Conservation (phyloP, 2,888 invertebrate species). For the Nemapogon koenigi region DNA sequence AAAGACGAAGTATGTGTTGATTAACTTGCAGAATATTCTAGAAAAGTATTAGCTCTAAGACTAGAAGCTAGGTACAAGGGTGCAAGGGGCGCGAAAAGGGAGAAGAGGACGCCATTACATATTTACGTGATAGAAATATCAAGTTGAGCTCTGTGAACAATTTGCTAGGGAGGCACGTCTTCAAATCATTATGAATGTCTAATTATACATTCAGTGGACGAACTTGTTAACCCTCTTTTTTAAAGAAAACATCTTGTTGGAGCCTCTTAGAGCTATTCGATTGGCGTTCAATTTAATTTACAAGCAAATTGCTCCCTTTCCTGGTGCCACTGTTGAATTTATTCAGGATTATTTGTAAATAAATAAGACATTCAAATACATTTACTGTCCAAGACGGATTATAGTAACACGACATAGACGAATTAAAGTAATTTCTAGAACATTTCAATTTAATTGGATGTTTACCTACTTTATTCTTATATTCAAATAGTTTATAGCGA, state of each 20-base stretch:
- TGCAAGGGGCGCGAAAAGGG: slow-evolving; percentile 10
- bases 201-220: slow-evolving; percentile 31
- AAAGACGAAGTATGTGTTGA: too few relatives aligned
- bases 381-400: too few relatives aligned
- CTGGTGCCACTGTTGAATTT: background rate
- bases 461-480: too few relatives aligned
- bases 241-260: slow-evolving; percentile 22
- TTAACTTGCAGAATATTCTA: too few relatives aligned
- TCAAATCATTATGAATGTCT: slow-evolving; percentile 32
- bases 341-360: background rate
- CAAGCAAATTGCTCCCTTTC: background rate
- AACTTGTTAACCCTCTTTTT: slow-evolving; percentile 20
- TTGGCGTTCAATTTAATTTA: slow-evolving; percentile 1
- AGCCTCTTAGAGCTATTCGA: slow-evolving; percentile 11
- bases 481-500: too few relatives aligned
- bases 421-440: too few relatives aligned
- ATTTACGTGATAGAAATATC: slow-evolving; percentile 34
- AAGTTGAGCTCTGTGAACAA: slow-evolving; percentile 22
- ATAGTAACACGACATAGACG: too few relatives aligned
- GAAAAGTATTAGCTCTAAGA: too few relatives aligned
- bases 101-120: slow-evolving; percentile 24
- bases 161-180: slow-evolving; percentile 23
- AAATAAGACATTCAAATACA: too few relatives aligned
- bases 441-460: too few relatives aligned
- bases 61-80: too few relatives aligned